These are phyloP conservation scores for Mnemiopsis leidyi DNA, from an alignment of 37 sponge, comb jelly and placozoan genomes.

Conservation along the genomic window DNA sequence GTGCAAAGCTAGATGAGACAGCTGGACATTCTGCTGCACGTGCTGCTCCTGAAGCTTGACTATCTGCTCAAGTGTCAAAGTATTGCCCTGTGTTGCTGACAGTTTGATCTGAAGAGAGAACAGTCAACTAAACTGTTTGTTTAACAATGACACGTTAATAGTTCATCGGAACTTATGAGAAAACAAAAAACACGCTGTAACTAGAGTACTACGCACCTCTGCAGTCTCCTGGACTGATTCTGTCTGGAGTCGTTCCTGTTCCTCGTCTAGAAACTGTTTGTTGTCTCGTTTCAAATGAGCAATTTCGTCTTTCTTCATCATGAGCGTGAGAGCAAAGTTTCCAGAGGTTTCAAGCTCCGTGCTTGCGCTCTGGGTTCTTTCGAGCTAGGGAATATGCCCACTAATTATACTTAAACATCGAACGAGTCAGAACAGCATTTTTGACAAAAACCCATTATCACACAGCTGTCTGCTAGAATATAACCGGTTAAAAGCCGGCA, in stretches of 20 bases:
- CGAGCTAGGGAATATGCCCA: no score
- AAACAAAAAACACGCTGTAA: no score
- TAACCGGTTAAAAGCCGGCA: no score
- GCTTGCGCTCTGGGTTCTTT: not conserved
- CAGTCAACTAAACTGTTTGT: no score
- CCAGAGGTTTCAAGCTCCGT: not conserved
- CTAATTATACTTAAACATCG: no score
- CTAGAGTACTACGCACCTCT: not conserved
- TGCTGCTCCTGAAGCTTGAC: not conserved
- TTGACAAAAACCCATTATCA: no score
- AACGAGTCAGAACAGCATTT: no score
- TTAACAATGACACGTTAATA: no score
- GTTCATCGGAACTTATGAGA: no score
- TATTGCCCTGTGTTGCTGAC: slow-evolving; percentile 19
- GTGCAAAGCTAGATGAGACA: not conserved
- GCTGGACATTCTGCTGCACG: not conserved
- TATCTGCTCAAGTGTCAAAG: not conserved
- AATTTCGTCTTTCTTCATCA: not conserved
- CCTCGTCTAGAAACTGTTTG: slow-evolving; percentile 13
- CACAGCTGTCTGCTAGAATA: no score
- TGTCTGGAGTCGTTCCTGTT: not conserved
- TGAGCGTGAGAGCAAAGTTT: not conserved
- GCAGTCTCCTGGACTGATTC: slow-evolving; percentile 8
- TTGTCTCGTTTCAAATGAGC: not conserved
- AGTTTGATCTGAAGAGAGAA: not conserved